Conservation (phyloP, 2,888 invertebrate species). For the Ennomos quercinarius region DNA sequence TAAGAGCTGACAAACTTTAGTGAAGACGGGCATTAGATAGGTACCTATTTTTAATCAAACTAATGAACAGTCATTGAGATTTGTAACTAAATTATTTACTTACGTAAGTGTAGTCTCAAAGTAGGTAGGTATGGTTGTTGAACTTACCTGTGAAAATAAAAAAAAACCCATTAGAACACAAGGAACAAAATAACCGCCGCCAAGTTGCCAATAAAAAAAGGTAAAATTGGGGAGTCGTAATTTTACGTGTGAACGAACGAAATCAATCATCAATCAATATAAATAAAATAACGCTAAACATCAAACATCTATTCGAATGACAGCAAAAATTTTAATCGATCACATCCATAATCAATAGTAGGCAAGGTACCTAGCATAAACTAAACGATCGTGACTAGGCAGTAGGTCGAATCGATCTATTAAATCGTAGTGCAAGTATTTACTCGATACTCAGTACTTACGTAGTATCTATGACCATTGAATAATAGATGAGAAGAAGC, state of each 20-base stretch:
- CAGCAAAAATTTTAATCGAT: constrained; percentile 28
- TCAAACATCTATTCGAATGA: constrained; percentile 20
- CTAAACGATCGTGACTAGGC: constrained; percentile 65
- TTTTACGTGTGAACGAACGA: too few species aligned
- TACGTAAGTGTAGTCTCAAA: too few species aligned
- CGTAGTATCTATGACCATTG: too few species aligned
- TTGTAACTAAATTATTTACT: too few species aligned
- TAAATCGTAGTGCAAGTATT: constrained; percentile 63
- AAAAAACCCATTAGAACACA: constrained; percentile 20
- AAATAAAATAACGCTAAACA: constrained; percentile 13
- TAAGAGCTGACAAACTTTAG: too few species aligned
- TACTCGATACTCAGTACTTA: too few species aligned
- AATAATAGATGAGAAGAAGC: constrained; percentile 42
- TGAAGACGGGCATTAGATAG: too few species aligned
- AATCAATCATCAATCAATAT: constrained; percentile 9
- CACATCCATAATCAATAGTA: constrained; percentile 29
- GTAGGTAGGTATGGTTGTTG: neutral
- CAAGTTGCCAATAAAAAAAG: too few species aligned
- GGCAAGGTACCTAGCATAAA: constrained; percentile 26
- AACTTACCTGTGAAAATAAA: constrained; percentile 60
- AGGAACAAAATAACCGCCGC: too few species aligned
- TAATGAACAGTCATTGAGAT: too few species aligned
- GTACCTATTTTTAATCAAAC: too few species aligned
- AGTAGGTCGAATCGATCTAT: constrained; percentile 74
- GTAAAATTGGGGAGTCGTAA: too few species aligned